Base-by-base conservation (phyloP, 2,888 invertebrate species). In the Entomobrya proxima region DNA sequence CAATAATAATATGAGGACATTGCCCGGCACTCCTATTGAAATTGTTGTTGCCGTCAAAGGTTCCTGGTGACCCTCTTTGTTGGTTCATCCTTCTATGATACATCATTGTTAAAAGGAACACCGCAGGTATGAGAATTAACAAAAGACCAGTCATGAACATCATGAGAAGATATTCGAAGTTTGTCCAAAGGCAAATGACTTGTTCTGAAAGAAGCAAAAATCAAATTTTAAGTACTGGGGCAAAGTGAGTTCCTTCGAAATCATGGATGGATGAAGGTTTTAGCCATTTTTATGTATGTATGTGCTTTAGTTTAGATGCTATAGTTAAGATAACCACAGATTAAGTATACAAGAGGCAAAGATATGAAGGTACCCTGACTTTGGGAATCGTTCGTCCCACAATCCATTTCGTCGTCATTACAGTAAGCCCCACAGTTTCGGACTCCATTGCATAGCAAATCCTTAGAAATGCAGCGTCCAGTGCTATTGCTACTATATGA, bases 111-210 rank as follows among this genome's bases (percentile, higher is more conserved):
- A 86, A 7, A 0, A 88, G 40, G 30, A 88, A 78, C 15, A 58
- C 74, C 6, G 80, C 55, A 2, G 88, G 88, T 18, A 77, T 55
- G 18, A 88, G 37, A 32, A 88, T 72, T 27, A 88, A 81, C 40
- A 88, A 77, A 9, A 88, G 44, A 21, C 86, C 88, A 21, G 85
- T 86, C 64, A 86, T 74, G 9, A 85, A 32, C 32, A 88, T 81
- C 32, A 86, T 88, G 7, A 88, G 35, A 11, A 88, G n/a, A 44
- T 88, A 88, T 37, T 86, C 86, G 32, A 80, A 64, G 37, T 86
- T 76, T 40, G 76, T 24, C 80, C 86, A 86, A 11, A 64, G 67
- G 24, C 75, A 75, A 5, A n/a, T n/a, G n/a, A n/a, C n/a, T n/a
- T n/a, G n/a, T n/a, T 47, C 64, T 76, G 15, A 30, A 37, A 76